Conservation (phyloP, 2,113 vertebrate species). For the Pimephales promelas region DNA sequence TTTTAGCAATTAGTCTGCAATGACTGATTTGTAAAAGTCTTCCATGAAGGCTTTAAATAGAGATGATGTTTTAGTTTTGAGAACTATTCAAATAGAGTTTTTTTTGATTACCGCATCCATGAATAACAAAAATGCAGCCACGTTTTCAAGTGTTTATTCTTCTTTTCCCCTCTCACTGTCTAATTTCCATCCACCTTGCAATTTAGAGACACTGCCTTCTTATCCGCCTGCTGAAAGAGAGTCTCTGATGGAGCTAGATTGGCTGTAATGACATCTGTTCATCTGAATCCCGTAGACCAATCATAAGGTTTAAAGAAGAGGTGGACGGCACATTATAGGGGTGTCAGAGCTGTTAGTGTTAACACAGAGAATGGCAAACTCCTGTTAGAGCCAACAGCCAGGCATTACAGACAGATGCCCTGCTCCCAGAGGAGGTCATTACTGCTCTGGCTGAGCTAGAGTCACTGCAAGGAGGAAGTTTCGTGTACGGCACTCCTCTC, state of each 20-base stretch:
- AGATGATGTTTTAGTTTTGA: not conserved
- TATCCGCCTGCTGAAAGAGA: not conserved
- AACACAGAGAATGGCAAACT: conserved; percentile 56
- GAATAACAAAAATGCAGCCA: not conserved
- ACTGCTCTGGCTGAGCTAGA: conserved; percentile 58
- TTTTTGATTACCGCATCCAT: not conserved
- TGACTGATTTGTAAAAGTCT: not conserved
- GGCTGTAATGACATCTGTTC: conserved; percentile 59
- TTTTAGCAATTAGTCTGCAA: conserved; percentile 48
- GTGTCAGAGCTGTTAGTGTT: conserved; percentile 56
- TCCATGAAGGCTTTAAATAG: not conserved
- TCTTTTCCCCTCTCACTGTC: not conserved
- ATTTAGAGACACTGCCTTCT: not conserved
- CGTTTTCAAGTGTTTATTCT: conserved; percentile 11
- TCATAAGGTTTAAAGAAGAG: conserved; percentile 54
- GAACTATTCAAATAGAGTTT: not conserved
- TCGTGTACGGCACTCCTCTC: conserved; percentile 21
- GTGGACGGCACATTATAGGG: conserved; percentile 54
- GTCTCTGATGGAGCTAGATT: conserved; percentile 41
- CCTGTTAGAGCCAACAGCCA: conserved; percentile 62
- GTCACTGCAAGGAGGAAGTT: conserved; percentile 44
- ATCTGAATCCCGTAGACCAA: conserved; percentile 50
- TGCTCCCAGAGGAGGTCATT: conserved; percentile 75
- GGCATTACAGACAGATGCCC: conserved; percentile 57
- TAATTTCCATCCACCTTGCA: conserved; percentile 13